phyloP scores from a whole-genome alignment of 1,140 invertebrate species.

The Frieseomelitta varia region DNA sequence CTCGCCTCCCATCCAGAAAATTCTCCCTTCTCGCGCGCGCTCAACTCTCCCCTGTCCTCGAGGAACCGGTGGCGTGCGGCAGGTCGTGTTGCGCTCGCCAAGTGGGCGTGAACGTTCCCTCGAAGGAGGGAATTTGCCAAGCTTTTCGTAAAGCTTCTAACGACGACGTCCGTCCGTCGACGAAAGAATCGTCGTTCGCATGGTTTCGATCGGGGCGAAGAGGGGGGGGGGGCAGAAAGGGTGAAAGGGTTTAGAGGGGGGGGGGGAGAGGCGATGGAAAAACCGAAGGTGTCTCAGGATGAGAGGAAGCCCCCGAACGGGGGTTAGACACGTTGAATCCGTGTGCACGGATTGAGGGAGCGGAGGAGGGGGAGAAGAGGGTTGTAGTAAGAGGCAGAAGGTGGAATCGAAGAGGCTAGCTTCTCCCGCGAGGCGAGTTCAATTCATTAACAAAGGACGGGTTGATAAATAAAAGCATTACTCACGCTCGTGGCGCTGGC shows the following conservation, averaged over 20 bases:
- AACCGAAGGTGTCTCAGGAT: neutral
- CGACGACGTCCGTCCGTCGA: neutral
- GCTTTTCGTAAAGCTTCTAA: neutral
- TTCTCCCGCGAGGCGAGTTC: constrained; percentile 59
- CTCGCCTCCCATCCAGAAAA: neutral
- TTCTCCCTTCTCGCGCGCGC: constrained; percentile 16
- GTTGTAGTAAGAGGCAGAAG: neutral
- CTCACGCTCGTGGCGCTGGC: constrained; percentile 74
- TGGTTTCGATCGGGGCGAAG: neutral
- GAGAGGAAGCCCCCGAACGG: neutral
- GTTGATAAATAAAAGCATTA: constrained; percentile 80
- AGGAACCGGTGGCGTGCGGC: neutral
- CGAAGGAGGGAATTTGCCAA: constrained; percentile 17
- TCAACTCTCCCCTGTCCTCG: neutral
- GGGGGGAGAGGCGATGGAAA: no score
- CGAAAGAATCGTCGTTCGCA: constrained; percentile 16
- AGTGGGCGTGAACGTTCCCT: constrained; percentile 37
- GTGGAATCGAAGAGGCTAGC: constrained; percentile 36
- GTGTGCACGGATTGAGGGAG: neutral
- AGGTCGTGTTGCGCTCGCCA: neutral
- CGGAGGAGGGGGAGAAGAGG: no score
- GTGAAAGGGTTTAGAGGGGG: no score
- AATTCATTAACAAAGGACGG: constrained; percentile 78
- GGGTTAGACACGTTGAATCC: neutral
- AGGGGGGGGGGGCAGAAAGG: no score